Evolutionary conservation across 2,797 vertebrate genomes (phyloP).

Genomic region (Malurus splendens): DNA sequence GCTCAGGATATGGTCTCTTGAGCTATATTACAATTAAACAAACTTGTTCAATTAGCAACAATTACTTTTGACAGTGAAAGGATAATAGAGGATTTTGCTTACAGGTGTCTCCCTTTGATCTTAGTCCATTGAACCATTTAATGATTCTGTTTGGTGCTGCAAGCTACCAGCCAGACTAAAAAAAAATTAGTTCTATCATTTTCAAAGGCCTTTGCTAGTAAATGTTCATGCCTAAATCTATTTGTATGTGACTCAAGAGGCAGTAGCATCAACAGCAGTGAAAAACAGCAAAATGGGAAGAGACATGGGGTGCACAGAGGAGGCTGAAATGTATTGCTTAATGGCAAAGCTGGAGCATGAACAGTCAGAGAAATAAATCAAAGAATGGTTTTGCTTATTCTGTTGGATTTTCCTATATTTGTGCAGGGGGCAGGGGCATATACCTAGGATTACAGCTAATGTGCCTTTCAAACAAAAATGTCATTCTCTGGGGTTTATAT

Average conservation of each 20-base stretch:
- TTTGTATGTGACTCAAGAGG: not conserved
- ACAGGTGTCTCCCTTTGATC: slow-evolving; percentile 44
- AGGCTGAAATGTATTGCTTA: not conserved
- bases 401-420: not conserved
- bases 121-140: slow-evolving; percentile 13
- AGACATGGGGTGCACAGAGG: not conserved
- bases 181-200: not conserved
- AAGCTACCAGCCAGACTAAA: slow-evolving; percentile 23
- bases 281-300: not conserved
- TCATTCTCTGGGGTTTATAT: slow-evolving; percentile 1
- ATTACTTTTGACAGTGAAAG: slow-evolving; percentile 44
- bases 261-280: not conserved
- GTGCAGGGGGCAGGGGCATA: not conserved
- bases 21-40: slow-evolving; percentile 45
- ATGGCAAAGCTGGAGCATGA: slow-evolving; percentile 16
- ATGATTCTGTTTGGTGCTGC: slow-evolving; percentile 32
- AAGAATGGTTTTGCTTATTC: slow-evolving; percentile 6
- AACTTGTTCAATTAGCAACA: slow-evolving; percentile 53
- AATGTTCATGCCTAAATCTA: not conserved
- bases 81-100: slow-evolving; percentile 39
- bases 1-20: slow-evolving; percentile 37
- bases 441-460: slow-evolving; percentile 28
- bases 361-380: slow-evolving; percentile 26
- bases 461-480: slow-evolving; percentile 19
- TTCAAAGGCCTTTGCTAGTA: slow-evolving; percentile 3